phyloP scores from a whole-genome alignment of 2,113 vertebrate genomes.

The Brienomyrus longianalis region DNA sequence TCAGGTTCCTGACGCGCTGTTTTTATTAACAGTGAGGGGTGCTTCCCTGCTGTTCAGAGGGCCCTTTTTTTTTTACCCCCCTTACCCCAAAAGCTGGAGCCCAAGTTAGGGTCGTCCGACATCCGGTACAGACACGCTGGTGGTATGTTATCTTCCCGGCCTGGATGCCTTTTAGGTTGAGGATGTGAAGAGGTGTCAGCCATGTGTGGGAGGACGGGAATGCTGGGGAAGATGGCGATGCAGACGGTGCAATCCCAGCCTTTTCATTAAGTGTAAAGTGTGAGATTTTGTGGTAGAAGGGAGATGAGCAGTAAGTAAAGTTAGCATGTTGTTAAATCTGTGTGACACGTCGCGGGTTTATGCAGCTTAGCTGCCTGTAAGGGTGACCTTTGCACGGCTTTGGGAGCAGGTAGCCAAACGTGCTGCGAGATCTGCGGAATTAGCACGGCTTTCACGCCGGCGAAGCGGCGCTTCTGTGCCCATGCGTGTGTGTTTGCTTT shows the following conservation, averaged over 20 bases:
- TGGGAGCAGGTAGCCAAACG: background rate
- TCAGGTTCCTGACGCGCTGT: conserved; percentile 36
- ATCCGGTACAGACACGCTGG: background rate
- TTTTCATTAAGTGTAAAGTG: conserved; percentile 20
- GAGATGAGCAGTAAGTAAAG: background rate
- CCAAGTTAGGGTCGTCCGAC: background rate
- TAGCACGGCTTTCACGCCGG: background rate
- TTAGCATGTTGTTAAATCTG: background rate
- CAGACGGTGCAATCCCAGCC: conserved; percentile 16
- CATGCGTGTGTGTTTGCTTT: conserved; percentile 15
- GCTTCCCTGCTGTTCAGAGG: conserved; percentile 37
- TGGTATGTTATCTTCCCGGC: background rate
- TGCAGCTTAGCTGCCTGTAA: background rate
- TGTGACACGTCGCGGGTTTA: background rate
- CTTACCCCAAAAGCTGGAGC: background rate
- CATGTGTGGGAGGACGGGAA: conserved; percentile 13
- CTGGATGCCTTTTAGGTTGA: background rate
- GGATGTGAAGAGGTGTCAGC: background rate
- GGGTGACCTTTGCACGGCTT: background rate
- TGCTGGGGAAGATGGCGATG: conserved; percentile 23
- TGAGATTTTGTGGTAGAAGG: conserved; percentile 15
- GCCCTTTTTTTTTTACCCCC: conserved; percentile 28
- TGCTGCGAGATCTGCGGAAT: background rate
- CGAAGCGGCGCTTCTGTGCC: background rate
- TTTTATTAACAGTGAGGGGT: conserved; percentile 39